Base-by-base conservation (phyloP, 1,140 invertebrate species). In the Dysdera silvatica region DNA sequence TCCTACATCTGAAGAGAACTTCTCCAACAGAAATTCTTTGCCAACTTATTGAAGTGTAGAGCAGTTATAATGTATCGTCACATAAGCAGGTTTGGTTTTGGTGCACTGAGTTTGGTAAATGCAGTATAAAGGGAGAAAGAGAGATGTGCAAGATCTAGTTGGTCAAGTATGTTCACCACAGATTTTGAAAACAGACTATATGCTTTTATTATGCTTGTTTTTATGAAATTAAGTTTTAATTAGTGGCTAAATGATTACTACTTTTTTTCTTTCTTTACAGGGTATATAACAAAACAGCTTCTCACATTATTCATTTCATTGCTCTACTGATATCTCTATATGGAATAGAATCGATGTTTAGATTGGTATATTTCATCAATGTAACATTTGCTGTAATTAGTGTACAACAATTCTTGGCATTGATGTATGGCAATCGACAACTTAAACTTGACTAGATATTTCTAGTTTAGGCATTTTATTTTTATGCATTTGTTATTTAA, bases 331-430 rank as follows among this genome's bases (percentile, higher is more conserved):
- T 32, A 16, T 33, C 60, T 28, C 3, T 61, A 23, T 61, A 61
- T 54, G 49, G 40, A 8, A 48, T 61, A 5, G 20, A n/a, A 20
- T 61, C 60, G 16, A 2, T 61, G 26, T 61, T 35, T 28, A 53
- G 60, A 48, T 40, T 54, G 16, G 16, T 54, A 4, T 61, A 54
- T 35, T 54, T 20, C 20, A 53, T 61, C 18, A 31, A 16, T 16
- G 24, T 48, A 10, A 23, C 28, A 16, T 54, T 61, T 26, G 3
- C 55, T n/a, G 24, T 8, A 10, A 8, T 45, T 14, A 23, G n/a
- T 45, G n/a, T 45, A 8, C 24, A 23, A 20, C 41, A 45, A n/a
- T 20, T 23, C 18, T 45, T 45, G 41, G 18, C 41, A 14, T 45
- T 20, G 3, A n/a, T 45, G 12, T 20, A 45, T 45, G 41, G 41